phyloP scores from a whole-genome alignment of 2,888 invertebrate species.

The Eudasyphora cyanicolor region DNA sequence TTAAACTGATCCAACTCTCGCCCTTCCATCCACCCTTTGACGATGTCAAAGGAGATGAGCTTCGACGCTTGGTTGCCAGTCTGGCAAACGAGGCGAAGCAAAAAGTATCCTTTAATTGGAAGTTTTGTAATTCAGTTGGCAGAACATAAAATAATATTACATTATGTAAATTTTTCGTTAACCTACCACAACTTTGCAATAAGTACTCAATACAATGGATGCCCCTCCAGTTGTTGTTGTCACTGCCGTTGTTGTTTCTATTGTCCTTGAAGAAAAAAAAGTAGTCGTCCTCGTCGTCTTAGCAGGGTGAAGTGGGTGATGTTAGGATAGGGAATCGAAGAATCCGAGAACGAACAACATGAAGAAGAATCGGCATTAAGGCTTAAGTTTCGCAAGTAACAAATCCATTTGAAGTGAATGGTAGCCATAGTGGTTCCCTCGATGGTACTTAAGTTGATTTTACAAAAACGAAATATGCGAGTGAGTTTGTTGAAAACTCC shows the following conservation, averaged over 20 bases:
- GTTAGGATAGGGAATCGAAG: not conserved
- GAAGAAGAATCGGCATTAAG: slow-evolving; percentile 34
- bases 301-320: not conserved
- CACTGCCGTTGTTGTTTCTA: not conserved
- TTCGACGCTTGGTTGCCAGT: not conserved
- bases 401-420: slow-evolving; percentile 64
- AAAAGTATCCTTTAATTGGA: slow-evolving; percentile 53
- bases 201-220: slow-evolving; percentile 51
- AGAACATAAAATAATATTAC: slow-evolving; percentile 54
- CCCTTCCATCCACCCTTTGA: not conserved
- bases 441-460: slow-evolving; percentile 55
- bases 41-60: slow-evolving; percentile 1
- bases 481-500: slow-evolving; percentile 55
- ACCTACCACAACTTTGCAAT: slow-evolving; percentile 54
- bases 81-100: not conserved
- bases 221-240: slow-evolving; percentile 15
- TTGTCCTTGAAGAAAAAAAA: not conserved
- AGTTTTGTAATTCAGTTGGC: slow-evolving; percentile 51
- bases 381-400: slow-evolving; percentile 57
- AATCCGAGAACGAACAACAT: not conserved
- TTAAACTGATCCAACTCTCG: slow-evolving; percentile 22
- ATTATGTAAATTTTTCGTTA: slow-evolving; percentile 54
- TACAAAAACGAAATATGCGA: slow-evolving; percentile 40
- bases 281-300: not conserved
- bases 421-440: slow-evolving; percentile 45